These are phyloP conservation scores for Oscheius onirici DNA, from an alignment of 2,888 invertebrate genomes.

Conservation along the genomic window DNA sequence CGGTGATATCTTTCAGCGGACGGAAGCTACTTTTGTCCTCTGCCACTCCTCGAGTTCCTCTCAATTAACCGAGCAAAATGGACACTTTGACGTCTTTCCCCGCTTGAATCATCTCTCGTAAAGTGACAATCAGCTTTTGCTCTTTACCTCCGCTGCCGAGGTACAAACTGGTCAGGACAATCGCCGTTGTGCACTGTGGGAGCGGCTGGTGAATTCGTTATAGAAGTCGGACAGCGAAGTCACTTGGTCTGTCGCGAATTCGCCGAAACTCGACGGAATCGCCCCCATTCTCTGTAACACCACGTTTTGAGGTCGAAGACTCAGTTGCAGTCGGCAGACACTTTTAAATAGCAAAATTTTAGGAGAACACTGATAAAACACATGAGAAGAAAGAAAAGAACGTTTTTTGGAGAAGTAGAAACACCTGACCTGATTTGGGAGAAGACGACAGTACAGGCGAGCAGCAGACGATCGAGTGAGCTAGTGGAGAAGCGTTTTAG, in stretches of 20 bases:
- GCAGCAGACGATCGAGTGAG: no score
- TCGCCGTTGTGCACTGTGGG: slow-evolving; percentile 70
- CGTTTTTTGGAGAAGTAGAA: no score
- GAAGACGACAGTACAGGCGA: no score
- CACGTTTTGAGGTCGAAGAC: no score
- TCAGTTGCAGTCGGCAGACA: no score
- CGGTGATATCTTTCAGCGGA: slow-evolving; percentile 53
- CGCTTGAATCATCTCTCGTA: slow-evolving; percentile 39
- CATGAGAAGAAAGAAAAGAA: no score
- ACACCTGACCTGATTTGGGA: no score
- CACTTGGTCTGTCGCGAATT: slow-evolving; percentile 15
- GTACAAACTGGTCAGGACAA: slow-evolving; percentile 86
- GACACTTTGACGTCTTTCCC: slow-evolving; percentile 44
- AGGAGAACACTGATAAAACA: no score
- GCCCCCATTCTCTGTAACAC: slow-evolving; percentile 1
- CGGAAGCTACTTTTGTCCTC: slow-evolving; percentile 57
- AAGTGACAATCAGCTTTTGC: slow-evolving; percentile 77
- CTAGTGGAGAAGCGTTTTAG: no score
- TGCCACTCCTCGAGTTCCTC: slow-evolving; percentile 61
- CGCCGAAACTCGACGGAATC: background rate
- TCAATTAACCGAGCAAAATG: slow-evolving; percentile 63
- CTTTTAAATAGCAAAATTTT: no score
- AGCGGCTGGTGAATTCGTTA: slow-evolving; percentile 14
- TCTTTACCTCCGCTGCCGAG: slow-evolving; percentile 89
- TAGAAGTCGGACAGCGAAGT: slow-evolving; percentile 20